Percentiles rank a stretch among this genome's conserved stretches.
These are phyloP conservation scores for Brachionus paranguensis DNA, from an alignment of 1,140 invertebrate genomes.

Conservation along the genomic window DNA sequence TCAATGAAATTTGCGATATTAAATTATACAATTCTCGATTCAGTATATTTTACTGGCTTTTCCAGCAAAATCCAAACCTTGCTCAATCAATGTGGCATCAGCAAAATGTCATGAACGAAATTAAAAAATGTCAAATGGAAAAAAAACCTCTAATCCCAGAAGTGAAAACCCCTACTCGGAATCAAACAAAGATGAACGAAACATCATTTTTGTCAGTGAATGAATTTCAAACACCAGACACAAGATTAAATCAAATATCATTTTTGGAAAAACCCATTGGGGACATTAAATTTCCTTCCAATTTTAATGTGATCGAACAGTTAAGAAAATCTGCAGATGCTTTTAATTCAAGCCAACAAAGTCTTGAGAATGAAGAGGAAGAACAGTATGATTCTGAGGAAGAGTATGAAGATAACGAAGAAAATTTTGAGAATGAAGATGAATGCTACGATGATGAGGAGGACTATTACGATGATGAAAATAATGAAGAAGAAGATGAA, in stretches of 20 bases:
- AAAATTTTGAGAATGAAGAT: not conserved
- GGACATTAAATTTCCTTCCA: not conserved
- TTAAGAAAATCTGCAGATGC: slow-evolving; percentile 7
- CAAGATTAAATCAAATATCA: not conserved
- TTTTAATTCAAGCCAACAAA: slow-evolving; percentile 1
- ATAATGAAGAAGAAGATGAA: not conserved
- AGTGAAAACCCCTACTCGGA: not conserved
- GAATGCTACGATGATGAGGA: not conserved
- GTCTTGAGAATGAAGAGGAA: not conserved
- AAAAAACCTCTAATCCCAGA: not conserved
- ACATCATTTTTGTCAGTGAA: slow-evolving; percentile 36
- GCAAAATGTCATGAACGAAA: slow-evolving; percentile 15
- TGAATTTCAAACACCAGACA: slow-evolving; percentile 24
- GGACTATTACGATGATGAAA: not conserved
- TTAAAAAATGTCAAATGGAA: not conserved
- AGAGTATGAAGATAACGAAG: not conserved
- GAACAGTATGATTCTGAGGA: not conserved
- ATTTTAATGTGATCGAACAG: not conserved
- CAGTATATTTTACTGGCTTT: slow-evolving; percentile 18
- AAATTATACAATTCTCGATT: not conserved
- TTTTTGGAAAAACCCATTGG: slow-evolving; percentile 19
- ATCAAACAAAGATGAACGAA: not conserved
- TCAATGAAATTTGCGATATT: not conserved
- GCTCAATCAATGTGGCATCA: slow-evolving; percentile 9
- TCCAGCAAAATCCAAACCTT: slow-evolving; percentile 10